These are phyloP conservation scores for Porites australiensis DNA, from an alignment of 64 coral and sea anemone genomes.

Conservation along the genomic window DNA sequence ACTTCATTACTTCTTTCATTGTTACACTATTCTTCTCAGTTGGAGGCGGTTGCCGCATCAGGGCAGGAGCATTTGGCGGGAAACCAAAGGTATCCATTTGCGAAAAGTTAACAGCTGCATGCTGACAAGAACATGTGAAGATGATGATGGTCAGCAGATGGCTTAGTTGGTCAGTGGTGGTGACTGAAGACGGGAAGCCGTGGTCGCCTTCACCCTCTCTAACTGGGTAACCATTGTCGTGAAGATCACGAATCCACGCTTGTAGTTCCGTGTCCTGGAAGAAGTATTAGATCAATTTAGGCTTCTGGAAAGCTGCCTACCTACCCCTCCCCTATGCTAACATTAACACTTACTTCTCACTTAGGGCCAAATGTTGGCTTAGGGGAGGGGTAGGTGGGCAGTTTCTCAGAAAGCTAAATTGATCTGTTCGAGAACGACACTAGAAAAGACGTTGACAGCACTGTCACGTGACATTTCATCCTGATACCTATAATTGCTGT, in stretches of 20 bases:
- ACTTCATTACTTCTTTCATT: slow-evolving; percentile 80
- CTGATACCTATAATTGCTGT: no score
- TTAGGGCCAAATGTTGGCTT: no score
- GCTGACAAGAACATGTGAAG: slow-evolving; percentile 90
- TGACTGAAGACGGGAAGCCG: slow-evolving; percentile 58
- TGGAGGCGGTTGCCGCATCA: slow-evolving; percentile 84
- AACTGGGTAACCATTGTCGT: slow-evolving; percentile 74
- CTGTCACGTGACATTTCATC: no score
- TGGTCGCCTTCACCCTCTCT: slow-evolving; percentile 75
- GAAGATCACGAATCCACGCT: slow-evolving; percentile 81
- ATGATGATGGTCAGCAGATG: slow-evolving; percentile 70
- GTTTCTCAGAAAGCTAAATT: no score
- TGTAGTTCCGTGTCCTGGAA: slow-evolving; percentile 74
- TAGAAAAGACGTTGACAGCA: no score
- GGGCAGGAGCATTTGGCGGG: slow-evolving; percentile 85
- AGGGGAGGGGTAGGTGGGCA: no score
- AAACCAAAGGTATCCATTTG: slow-evolving; percentile 83
- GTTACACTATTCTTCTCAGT: slow-evolving; percentile 70
- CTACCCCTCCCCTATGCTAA: no score
- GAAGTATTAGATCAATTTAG: neutral
- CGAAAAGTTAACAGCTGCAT: slow-evolving; percentile 89
- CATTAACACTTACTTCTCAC: no score
- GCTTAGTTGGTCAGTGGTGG: slow-evolving; percentile 64
- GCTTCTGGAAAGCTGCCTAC: no score
- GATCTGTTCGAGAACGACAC: no score